Evolutionary conservation across 1,140 invertebrate species (phyloP), one percentile per base, ranked within the genome.

Genomic region (Agraylea sexmaculata): DNA sequence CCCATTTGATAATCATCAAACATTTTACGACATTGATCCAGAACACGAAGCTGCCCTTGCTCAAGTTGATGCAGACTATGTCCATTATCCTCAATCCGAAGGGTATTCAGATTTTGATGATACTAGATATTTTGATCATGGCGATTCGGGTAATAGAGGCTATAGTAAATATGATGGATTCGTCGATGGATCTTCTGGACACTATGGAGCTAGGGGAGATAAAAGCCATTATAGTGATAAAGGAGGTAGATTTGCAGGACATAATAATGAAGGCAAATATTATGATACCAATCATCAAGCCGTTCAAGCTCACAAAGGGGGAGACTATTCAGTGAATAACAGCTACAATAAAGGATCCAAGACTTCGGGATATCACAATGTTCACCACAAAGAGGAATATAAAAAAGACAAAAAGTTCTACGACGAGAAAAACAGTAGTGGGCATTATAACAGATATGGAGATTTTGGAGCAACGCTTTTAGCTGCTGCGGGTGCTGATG

Each of bases 361-460:
- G 53, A 78, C 74, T 1, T 72, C 64, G 18, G 78, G 78, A 13
- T 80, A 69, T 52, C 77, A 78, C 52, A 77, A 73, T 48, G 68
- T 79, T 4, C 75, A 77, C 43, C 76, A 73, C 47, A 80, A 80
- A 55, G 77, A 82, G 52, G 78, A 82, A 54, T 82, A 75, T 54
- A 75, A 80, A 51, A 80, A 82, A 54, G 70, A 79, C 43, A 75
- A 75, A 37, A 68, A 71, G 38, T 80, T 80, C 60, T 80, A 80
- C 53, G 76, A 79, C 53, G 71, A 78, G 37, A 66, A 68, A 17
- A 70, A 78, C 57, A 69, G 70, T 1, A 71, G 66, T 40, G 77
- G 77, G 12, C 58, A 71, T 45, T 70, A 72, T 43, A 68, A 68
- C 19, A 77, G 74, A 53, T 64, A 74, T 51, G 74, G 67, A 1